These are phyloP conservation scores for Drosophila saltans DNA, from an alignment of 1,140 invertebrate species.

Conservation along the genomic window DNA sequence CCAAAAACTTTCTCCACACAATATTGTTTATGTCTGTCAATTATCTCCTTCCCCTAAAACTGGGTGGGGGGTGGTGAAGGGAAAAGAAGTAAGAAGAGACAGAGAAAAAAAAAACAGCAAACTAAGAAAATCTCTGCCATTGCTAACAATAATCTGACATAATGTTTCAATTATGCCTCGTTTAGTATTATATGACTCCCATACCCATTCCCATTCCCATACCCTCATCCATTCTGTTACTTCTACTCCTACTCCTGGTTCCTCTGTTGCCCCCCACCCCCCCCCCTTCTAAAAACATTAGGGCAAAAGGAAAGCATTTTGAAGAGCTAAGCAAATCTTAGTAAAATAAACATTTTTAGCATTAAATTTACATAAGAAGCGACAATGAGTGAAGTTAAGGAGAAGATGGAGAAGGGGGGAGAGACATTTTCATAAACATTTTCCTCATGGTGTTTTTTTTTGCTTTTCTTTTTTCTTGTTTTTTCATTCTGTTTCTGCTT, in stretches of 20 bases:
- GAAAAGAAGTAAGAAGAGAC: slow-evolving; percentile 1
- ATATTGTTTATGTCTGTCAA: slow-evolving; percentile 62
- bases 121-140: slow-evolving; percentile 74
- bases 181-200: slow-evolving; percentile 70
- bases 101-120: slow-evolving; percentile 54
- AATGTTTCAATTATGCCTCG: slow-evolving; percentile 81
- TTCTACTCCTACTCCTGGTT: background rate
- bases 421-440: slow-evolving; percentile 76
- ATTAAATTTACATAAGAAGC: slow-evolving; percentile 80
- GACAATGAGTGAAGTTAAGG: slow-evolving; percentile 51
- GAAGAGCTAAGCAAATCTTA: slow-evolving; percentile 78
- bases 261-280: slow-evolving; percentile 12
- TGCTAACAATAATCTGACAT: slow-evolving; percentile 81
- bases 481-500: background rate
- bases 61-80: background rate
- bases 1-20: slow-evolving; percentile 63
- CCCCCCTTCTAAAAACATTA: slow-evolving; percentile 38
- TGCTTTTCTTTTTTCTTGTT: slow-evolving; percentile 3
- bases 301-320: slow-evolving; percentile 53
- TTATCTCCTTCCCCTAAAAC: slow-evolving; percentile 38
- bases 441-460: slow-evolving; percentile 20
- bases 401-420: background rate
- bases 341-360: slow-evolving; percentile 79
- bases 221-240: background rate
- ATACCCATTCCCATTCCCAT: slow-evolving; percentile 10